Evolutionary conservation across 2,113 vertebrate genomes (phyloP).

Genomic region (Perccottus glenii): DNA sequence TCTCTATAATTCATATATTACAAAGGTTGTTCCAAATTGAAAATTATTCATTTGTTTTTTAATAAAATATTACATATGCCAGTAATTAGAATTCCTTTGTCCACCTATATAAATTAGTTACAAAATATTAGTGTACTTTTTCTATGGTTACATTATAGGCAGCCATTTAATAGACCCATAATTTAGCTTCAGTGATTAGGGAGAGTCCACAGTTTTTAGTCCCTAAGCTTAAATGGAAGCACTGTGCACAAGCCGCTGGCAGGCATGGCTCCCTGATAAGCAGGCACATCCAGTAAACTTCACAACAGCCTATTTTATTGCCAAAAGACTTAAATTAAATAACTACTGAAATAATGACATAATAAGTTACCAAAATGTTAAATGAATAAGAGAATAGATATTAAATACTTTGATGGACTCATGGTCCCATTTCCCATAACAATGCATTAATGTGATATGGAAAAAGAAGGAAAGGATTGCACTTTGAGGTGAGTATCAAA

Average conservation of each 20-base stretch:
- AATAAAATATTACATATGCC: constrained; percentile 85
- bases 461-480: constrained; percentile 63
- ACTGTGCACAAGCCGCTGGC: constrained; percentile 43
- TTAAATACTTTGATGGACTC: constrained; percentile 78
- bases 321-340: constrained; percentile 79
- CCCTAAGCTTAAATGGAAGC: constrained; percentile 74
- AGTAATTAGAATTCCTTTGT: constrained; percentile 81
- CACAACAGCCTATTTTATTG: constrained; percentile 80
- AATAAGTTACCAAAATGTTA: constrained; percentile 68
- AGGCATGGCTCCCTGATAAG: constrained; percentile 72
- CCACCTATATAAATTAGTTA: constrained; percentile 75
- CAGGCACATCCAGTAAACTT: constrained; percentile 79
- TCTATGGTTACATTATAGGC: constrained; percentile 75
- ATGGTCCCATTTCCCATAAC: constrained; percentile 65
- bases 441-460: constrained; percentile 47
- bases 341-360: constrained; percentile 75
- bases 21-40: constrained; percentile 76
- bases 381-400: constrained; percentile 71
- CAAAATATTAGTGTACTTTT: constrained; percentile 78
- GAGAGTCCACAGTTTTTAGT: constrained; percentile 76
- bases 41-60: constrained; percentile 74
- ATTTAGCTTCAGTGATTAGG: constrained; percentile 76
- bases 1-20: constrained; percentile 81
- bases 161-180: constrained; percentile 70
- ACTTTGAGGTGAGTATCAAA: constrained; percentile 74